phyloP scores from a whole-genome alignment of 2,888 invertebrate genomes.

The Myopa testacea region DNA sequence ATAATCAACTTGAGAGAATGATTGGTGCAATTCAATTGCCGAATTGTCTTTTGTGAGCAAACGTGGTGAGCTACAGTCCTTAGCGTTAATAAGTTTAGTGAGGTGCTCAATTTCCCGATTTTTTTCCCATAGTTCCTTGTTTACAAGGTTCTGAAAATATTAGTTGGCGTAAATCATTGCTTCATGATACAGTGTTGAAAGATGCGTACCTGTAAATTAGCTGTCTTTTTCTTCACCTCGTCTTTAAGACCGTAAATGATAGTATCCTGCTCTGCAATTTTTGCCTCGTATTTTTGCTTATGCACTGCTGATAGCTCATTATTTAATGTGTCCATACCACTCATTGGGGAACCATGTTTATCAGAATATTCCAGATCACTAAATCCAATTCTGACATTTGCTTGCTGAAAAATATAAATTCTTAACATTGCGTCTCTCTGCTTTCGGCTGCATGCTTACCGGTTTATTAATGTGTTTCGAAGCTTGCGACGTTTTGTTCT shows the following conservation, averaged over 20 bases:
- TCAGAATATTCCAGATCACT: conserved; percentile 47
- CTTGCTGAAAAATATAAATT: background rate
- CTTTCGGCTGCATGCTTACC: conserved; percentile 14
- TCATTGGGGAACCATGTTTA: conserved; percentile 53
- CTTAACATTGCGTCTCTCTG: background rate
- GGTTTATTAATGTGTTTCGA: conserved; percentile 38
- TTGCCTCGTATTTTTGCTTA: conserved; percentile 51
- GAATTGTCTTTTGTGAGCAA: conserved; percentile 47
- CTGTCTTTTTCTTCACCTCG: conserved; percentile 65
- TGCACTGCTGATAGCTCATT: conserved; percentile 57
- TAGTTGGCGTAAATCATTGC: background rate
- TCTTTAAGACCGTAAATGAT: conserved; percentile 71
- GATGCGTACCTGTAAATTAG: conserved; percentile 60
- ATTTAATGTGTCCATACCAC: conserved; percentile 56
- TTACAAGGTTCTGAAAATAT: conserved; percentile 69
- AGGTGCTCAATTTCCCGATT: conserved; percentile 72
- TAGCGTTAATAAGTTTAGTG: conserved; percentile 57
- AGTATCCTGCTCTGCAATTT: conserved; percentile 69
- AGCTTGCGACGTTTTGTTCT: conserved; percentile 50
- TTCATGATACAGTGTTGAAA: background rate
- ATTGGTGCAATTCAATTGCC: conserved; percentile 57
- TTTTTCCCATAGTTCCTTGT: conserved; percentile 73
- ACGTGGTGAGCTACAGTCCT: conserved; percentile 40
- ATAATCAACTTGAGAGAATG: conserved; percentile 63
- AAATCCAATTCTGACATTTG: conserved; percentile 5